Evolutionary conservation across 2,797 vertebrate genomes (phyloP).

Genomic region (Falco cherrug): DNA sequence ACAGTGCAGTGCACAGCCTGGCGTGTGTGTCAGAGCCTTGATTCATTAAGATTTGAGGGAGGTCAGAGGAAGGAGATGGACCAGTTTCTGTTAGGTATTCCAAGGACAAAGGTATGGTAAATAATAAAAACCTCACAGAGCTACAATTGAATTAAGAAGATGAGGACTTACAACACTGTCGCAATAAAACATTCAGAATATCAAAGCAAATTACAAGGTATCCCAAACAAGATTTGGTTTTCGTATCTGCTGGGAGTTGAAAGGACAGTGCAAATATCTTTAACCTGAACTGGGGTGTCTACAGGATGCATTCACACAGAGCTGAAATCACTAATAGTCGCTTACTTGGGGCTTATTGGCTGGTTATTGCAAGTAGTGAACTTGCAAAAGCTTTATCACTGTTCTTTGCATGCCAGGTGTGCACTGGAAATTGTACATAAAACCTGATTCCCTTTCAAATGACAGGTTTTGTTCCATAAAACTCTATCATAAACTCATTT

Average conservation of each 20-base stretch:
- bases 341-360: neutral
- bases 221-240: neutral
- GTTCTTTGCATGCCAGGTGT: neutral
- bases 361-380: neutral
- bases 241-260: neutral
- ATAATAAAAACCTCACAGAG: neutral
- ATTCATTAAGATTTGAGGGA: neutral
- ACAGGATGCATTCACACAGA: neutral
- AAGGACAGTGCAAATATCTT: neutral
- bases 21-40: neutral
- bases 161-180: neutral
- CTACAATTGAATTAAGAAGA: neutral
- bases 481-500: neutral
- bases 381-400: neutral
- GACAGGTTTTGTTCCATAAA: neutral
- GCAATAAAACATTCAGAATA: neutral
- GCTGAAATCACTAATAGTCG: neutral
- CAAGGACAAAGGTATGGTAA: neutral
- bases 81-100: neutral
- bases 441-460: neutral
- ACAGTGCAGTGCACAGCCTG: neutral
- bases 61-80: neutral
- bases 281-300: neutral
- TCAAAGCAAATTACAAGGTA: neutral
- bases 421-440: neutral